Evolutionary conservation across 2,888 invertebrate genomes (phyloP).

Genomic region (Silvanus unidentatus): DNA sequence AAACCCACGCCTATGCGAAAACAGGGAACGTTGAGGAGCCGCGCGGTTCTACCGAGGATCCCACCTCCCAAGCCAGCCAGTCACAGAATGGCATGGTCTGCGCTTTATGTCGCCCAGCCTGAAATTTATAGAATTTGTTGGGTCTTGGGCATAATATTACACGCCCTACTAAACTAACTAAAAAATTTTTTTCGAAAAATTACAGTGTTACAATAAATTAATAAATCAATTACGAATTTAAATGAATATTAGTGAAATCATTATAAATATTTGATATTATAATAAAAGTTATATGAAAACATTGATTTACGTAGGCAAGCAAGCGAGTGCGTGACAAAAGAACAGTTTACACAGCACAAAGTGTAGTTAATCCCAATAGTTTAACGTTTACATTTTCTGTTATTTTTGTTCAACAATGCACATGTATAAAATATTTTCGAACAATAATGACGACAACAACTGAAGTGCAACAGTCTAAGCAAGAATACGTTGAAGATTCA

Average conservation of each 20-base stretch:
- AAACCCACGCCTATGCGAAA: too few relatives aligned
- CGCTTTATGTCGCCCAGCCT: constrained; percentile 45
- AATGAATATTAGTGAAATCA: too few relatives aligned
- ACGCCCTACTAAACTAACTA: constrained; percentile 15
- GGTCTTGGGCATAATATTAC: constrained; percentile 24
- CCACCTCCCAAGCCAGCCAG: constrained; percentile 34
- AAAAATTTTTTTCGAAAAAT: not conserved
- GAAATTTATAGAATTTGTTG: constrained; percentile 33
- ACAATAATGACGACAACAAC: constrained; percentile 23
- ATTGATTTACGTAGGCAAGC: not conserved
- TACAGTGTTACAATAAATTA: not conserved
- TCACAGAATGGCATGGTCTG: constrained; percentile 46
- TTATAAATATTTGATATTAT: too few relatives aligned
- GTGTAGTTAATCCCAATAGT: not conserved
- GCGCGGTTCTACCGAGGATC: constrained; percentile 12
- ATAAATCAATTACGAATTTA: not conserved
- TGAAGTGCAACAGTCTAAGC: constrained; percentile 31
- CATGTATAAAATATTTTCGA: constrained; percentile 16
- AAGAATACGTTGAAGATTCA: constrained; percentile 36
- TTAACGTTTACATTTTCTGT: not conserved
- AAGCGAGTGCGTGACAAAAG: constrained; percentile 13
- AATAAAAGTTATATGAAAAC: too few relatives aligned
- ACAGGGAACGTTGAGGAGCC: too few relatives aligned
- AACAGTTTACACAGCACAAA: constrained; percentile 22
- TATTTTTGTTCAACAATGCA: constrained; percentile 6